Evolutionary conservation across 2,113 vertebrate species (phyloP).

Genomic region (Ginglymostoma cirratum): DNA sequence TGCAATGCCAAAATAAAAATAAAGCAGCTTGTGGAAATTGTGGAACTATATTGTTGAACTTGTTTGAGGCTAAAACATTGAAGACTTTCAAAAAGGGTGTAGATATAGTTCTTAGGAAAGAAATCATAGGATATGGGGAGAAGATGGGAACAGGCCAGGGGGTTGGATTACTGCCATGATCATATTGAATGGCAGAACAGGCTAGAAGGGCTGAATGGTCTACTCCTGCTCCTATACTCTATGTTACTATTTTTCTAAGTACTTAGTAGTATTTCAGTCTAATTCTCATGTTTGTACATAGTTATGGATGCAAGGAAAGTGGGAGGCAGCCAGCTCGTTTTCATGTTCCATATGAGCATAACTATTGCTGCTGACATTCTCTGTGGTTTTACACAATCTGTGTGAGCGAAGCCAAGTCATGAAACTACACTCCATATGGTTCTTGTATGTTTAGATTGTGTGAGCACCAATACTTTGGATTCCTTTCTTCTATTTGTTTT

Average conservation of each 20-base stretch:
- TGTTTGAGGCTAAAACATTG: no score
- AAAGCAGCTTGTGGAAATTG: neutral
- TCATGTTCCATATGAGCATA: neutral
- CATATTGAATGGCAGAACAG: no score
- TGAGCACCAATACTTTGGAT: neutral
- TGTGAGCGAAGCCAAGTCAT: neutral
- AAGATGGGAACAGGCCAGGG: no score
- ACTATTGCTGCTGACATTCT: neutral
- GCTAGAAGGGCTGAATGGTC: no score
- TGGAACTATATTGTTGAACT: no score
- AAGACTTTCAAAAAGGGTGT: no score
- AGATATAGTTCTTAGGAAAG: no score
- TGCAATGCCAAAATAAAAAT: neutral
- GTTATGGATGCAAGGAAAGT: neutral
- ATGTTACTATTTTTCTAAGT: no score
- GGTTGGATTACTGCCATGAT: no score
- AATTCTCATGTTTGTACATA: neutral
- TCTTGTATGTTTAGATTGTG: conserved; percentile 28
- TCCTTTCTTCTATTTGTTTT: neutral
- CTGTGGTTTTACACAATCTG: neutral
- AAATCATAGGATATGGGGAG: no score
- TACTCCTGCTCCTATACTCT: no score
- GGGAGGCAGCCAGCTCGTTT: neutral
- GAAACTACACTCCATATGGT: conserved; percentile 11
- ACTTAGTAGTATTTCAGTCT: neutral